Evolutionary conservation across 2,888 invertebrate genomes (phyloP).

Genomic region (Omphaloscelis lunosa): DNA sequence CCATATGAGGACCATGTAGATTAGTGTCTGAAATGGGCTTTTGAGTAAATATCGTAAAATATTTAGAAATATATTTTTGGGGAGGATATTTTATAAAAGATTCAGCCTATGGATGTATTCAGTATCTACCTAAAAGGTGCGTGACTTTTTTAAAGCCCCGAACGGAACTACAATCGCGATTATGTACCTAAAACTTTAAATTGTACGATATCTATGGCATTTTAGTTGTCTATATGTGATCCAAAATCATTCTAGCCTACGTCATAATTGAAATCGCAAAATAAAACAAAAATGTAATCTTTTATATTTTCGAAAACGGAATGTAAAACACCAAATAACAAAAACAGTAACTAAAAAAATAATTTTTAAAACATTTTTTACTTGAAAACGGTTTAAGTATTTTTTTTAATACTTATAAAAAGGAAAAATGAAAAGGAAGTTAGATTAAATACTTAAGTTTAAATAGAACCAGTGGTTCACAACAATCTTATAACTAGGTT

Average conservation of each 20-base stretch:
- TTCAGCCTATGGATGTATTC: not conserved
- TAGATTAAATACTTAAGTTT: conserved; percentile 27
- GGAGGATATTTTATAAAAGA: not conserved
- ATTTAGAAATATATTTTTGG: not conserved
- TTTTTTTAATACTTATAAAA: not conserved
- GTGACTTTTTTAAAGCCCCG: not conserved
- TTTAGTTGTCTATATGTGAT: not conserved
- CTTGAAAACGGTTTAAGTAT: not conserved
- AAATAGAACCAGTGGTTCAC: conserved; percentile 39
- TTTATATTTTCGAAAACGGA: not conserved
- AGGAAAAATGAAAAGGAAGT: not conserved
- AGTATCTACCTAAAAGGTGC: not conserved
- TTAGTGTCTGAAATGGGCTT: too few species aligned
- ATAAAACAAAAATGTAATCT: not conserved
- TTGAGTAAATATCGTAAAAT: too few species aligned
- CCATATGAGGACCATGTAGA: too few species aligned
- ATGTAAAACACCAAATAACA: conserved; percentile 19
- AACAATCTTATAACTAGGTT: conserved; percentile 46
- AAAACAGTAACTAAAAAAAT: not conserved
- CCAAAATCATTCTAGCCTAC: not conserved
- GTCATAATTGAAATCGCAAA: not conserved
- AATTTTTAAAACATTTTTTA: conserved; percentile 4
- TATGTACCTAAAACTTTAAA: not conserved
- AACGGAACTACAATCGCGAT: not conserved
- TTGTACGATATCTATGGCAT: not conserved